phyloP scores from a whole-genome alignment of 2,797 vertebrate species.

The Antrozous pallidus region DNA sequence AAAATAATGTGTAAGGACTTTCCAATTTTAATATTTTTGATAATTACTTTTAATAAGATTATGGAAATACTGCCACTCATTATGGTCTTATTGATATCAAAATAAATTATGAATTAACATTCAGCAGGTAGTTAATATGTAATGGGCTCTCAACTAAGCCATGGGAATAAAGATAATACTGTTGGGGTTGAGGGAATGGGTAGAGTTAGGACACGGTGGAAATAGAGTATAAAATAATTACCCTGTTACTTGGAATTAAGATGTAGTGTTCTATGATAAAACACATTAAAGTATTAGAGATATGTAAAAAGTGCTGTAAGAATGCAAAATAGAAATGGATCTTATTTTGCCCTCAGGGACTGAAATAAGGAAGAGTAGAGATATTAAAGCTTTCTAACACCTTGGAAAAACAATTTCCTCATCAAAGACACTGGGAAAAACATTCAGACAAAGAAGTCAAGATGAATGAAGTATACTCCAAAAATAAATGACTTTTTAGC shows the following conservation, averaged over 20 bases:
- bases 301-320: neutral
- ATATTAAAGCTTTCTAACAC: neutral
- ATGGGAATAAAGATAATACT: neutral
- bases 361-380: neutral
- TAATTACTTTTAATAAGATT: neutral
- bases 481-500: neutral
- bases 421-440: neutral
- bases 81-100: neutral
- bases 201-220: neutral
- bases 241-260: neutral
- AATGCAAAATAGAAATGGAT: neutral
- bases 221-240: neutral
- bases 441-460: neutral
- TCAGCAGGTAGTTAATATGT: neutral
- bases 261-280: neutral
- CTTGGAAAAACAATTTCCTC: neutral
- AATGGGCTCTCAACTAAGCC: neutral
- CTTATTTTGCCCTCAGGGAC: neutral
- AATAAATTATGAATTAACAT: neutral
- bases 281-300: neutral
- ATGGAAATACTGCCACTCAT: neutral
- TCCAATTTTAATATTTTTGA: neutral
- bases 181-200: accelerated
- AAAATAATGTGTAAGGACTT: neutral
- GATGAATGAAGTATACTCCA: neutral